Evolutionary conservation across 2,888 invertebrate genomes (phyloP).

Genomic region (Hoplodrina ambigua): DNA sequence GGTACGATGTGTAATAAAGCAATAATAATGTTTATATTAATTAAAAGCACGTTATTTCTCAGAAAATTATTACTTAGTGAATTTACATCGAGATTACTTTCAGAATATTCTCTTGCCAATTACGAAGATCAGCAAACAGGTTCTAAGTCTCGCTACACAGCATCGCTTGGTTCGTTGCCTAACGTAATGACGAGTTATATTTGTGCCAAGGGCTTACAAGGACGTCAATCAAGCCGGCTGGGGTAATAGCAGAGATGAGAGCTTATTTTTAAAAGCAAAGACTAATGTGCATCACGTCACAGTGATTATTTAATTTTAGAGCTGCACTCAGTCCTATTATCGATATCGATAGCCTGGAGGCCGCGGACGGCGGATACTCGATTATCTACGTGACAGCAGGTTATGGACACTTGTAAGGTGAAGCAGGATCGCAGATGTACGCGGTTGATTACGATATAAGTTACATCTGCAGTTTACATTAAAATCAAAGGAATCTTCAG

Average conservation of each 20-base stretch:
- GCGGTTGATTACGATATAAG: conserved; percentile 3
- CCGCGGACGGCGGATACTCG: conserved; percentile 33
- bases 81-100: conserved; percentile 15
- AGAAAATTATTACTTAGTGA: not conserved
- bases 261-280: conserved; percentile 53
- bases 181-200: conserved; percentile 56
- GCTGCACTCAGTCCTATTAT: conserved; percentile 19
- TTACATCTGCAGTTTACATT: not conserved
- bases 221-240: conserved; percentile 56
- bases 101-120: conserved; percentile 26
- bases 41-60: conserved; percentile 2
- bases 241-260: conserved; percentile 36
- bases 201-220: conserved; percentile 64
- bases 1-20: conserved; percentile 5
- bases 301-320: conserved; percentile 52
- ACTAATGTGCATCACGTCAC: conserved; percentile 38
- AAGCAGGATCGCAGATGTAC: not conserved
- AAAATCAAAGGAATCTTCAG: conserved; percentile 2
- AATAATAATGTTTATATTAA: no score
- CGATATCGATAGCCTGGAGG: conserved; percentile 23
- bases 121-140: conserved; percentile 48
- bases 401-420: not conserved
- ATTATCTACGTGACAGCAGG: conserved; percentile 27
- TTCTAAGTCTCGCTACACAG: conserved; percentile 30
- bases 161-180: conserved; percentile 43